Evolutionary conservation across 2,888 invertebrate genomes (phyloP).

Genomic region (Lamproptera curius): DNA sequence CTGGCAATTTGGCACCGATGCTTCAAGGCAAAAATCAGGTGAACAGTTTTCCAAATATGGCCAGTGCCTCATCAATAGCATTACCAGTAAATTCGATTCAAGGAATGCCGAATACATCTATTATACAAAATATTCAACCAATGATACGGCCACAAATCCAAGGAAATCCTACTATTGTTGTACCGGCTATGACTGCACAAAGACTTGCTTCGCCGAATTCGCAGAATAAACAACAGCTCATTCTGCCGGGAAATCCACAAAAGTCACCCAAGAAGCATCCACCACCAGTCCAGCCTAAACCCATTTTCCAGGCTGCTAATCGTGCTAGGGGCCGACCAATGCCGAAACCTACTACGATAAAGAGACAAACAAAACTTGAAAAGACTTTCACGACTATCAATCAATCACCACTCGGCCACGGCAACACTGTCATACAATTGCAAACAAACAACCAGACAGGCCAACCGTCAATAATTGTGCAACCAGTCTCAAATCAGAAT

Average conservation of each 20-base stretch:
- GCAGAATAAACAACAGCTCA: conserved; percentile 67
- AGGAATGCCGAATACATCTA: conserved; percentile 65
- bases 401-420: conserved; percentile 62
- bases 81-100: conserved; percentile 71
- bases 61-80: conserved; percentile 70
- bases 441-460: conserved; percentile 76
- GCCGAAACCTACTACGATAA: conserved; percentile 67
- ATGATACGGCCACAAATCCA: conserved; percentile 72
- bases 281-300: conserved; percentile 66
- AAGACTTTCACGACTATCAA: conserved; percentile 69
- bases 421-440: conserved; percentile 76
- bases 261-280: conserved; percentile 73
- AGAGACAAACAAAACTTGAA: conserved; percentile 69
- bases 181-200: conserved; percentile 68
- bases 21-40: conserved; percentile 70
- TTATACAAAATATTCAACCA: conserved; percentile 72
- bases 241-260: conserved; percentile 59
- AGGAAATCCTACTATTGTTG: conserved; percentile 67
- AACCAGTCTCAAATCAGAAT: conserved; percentile 80
- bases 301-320: conserved; percentile 66
- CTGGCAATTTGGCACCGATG: conserved; percentile 54
- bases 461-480: conserved; percentile 83
- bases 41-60: conserved; percentile 68
- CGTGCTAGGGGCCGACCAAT: conserved; percentile 66
- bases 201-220: conserved; percentile 62